A percentile compares a stretch with the other conserved stretches of the same genome.
Conservation (phyloP, 2,797 vertebrate species). For the Myripristis murdjan region DNA sequence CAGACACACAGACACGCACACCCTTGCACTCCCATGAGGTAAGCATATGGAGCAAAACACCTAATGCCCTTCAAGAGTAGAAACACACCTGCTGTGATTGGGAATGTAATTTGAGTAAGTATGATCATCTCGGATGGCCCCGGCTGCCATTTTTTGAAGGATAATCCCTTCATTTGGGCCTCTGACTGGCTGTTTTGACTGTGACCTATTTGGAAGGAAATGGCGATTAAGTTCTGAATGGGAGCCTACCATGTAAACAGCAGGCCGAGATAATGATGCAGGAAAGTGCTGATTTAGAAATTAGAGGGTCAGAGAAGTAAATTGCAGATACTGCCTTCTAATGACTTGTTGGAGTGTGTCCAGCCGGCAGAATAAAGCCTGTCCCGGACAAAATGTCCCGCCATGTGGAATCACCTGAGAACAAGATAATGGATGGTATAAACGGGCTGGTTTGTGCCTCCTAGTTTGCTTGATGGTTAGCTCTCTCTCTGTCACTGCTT, state of each 20-base stretch:
- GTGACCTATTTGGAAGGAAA: slow-evolving; percentile 80
- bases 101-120: slow-evolving; percentile 49
- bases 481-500: neutral
- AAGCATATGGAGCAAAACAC: slow-evolving; percentile 9
- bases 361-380: neutral
- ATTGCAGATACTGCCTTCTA: slow-evolving; percentile 10
- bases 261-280: slow-evolving; percentile 30
- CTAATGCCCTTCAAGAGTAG: slow-evolving; percentile 4
- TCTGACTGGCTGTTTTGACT: slow-evolving; percentile 53
- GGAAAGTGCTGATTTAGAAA: slow-evolving; percentile 44
- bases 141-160: slow-evolving; percentile 33
- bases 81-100: slow-evolving; percentile 47
- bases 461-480: neutral
- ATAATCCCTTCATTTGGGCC: slow-evolving; percentile 69
- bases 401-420: neutral
- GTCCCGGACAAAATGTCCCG: neutral
- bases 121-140: slow-evolving; percentile 42
- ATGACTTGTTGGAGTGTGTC: slow-evolving; percentile 23
- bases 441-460: too few relatives aligned
- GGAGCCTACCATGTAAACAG: slow-evolving; percentile 54
- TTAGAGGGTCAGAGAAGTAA: slow-evolving; percentile 13
- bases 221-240: slow-evolving; percentile 68
- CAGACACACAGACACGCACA: slow-evolving; percentile 17
- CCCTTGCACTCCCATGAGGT: slow-evolving; percentile 9
- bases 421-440: too few relatives aligned